phyloP scores from a whole-genome alignment of 2,113 vertebrate genomes.

The Lophochroa leadbeateri region DNA sequence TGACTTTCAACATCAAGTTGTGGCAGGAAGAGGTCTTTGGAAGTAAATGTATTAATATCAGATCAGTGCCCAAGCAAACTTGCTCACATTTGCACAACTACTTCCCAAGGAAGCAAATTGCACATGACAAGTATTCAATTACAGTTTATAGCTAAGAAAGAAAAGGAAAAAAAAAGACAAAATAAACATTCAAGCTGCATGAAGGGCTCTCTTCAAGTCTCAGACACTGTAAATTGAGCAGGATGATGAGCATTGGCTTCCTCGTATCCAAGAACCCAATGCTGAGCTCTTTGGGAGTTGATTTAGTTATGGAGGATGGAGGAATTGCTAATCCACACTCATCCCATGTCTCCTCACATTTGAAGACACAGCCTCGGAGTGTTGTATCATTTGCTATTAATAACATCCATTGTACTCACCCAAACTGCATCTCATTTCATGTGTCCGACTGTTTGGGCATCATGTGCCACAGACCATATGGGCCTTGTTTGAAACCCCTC shows the following conservation, averaged over 20 bases:
- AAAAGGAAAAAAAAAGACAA: not conserved
- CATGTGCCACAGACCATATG: conserved; percentile 70
- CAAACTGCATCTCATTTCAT: conserved; percentile 43
- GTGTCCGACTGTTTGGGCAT: conserved; percentile 55
- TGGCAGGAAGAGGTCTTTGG: not conserved
- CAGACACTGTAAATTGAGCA: not conserved
- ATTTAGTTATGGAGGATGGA: not conserved
- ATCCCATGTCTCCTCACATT: not conserved
- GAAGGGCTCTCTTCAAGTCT: not conserved
- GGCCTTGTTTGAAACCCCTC: conserved; percentile 71
- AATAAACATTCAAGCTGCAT: not conserved
- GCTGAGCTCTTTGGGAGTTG: not conserved
- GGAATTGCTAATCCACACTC: not conserved
- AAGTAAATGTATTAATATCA: not conserved
- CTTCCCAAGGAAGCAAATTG: not conserved
- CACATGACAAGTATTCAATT: not conserved
- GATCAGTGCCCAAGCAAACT: not conserved
- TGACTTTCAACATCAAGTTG: not conserved
- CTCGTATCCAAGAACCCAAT: rapidly evolving
- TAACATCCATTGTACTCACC: conserved; percentile 33
- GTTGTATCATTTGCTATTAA: conserved; percentile 63
- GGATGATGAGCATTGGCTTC: not conserved
- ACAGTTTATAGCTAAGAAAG: not conserved
- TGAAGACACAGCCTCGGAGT: not conserved
- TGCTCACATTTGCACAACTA: rapidly evolving